Conservation (phyloP, 2,797 vertebrate genomes). For the Scolopax rusticola region DNA sequence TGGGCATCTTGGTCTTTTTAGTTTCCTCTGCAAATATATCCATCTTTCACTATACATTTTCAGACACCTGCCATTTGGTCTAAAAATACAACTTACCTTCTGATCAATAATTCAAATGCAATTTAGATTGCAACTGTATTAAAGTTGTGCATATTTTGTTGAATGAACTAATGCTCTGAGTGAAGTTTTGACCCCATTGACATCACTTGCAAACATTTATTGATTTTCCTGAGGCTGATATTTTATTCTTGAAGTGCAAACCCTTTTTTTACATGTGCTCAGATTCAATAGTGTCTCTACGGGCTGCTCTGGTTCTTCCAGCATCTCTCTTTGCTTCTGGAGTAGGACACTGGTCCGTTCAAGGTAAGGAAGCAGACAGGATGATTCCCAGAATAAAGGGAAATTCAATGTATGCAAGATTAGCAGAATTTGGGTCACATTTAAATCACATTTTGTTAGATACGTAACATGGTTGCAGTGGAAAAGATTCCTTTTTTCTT, state of each 20-base stretch:
- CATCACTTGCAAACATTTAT: background rate
- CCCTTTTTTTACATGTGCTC: background rate
- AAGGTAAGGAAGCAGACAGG: background rate
- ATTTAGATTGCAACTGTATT: background rate
- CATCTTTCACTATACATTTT: background rate
- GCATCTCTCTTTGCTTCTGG: background rate
- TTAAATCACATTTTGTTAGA: background rate
- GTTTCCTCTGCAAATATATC: background rate
- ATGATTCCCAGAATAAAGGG: background rate
- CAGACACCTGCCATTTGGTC: background rate
- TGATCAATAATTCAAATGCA: slow-evolving; percentile 23
- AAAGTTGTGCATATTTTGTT: background rate
- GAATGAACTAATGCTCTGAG: background rate
- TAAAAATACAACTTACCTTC: background rate
- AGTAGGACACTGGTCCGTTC: background rate
- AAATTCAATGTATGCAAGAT: background rate
- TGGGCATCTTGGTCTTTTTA: background rate
- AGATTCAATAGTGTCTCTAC: background rate
- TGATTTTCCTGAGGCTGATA: background rate
- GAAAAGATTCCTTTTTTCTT: background rate
- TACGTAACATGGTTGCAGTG: background rate
- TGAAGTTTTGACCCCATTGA: background rate
- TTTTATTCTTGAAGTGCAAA: background rate
- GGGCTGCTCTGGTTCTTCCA: background rate
- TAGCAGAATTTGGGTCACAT: background rate